Percentiles rank a stretch among this genome's conserved stretches.
These are phyloP conservation scores for Uloborus plumipes DNA, from an alignment of 2,888 invertebrate species.

Conservation along the genomic window DNA sequence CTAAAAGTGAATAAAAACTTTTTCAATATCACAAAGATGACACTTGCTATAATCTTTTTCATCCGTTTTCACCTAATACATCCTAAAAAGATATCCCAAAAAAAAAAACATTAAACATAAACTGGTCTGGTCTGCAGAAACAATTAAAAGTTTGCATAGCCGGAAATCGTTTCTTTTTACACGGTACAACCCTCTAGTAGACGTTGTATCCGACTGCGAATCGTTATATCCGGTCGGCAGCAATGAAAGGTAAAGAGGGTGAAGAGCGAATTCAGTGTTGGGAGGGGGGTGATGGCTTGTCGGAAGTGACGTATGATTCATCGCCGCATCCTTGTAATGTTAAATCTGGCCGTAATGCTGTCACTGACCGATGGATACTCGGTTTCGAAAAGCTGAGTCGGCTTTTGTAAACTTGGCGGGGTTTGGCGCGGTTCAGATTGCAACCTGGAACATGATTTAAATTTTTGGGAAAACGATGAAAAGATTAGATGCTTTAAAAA, in stretches of 20 bases:
- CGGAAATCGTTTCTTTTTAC: constrained; percentile 23
- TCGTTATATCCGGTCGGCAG: background rate
- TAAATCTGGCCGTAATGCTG: constrained; percentile 29
- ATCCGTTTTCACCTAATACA: too few species aligned
- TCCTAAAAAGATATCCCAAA: too few species aligned
- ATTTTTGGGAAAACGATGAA: too few species aligned
- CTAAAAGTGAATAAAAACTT: too few species aligned
- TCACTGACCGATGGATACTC: constrained; percentile 36
- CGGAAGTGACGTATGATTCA: constrained; percentile 48
- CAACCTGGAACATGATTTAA: too few species aligned
- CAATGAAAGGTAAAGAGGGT: constrained; percentile 23
- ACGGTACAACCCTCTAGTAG: too few species aligned
- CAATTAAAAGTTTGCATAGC: constrained; percentile 1
- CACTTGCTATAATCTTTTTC: background rate
- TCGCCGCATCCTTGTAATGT: constrained; percentile 17
- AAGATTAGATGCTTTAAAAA: too few species aligned
- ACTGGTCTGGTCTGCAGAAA: constrained; percentile 6
- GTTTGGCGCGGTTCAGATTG: too few species aligned
- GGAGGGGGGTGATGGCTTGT: constrained; percentile 14
- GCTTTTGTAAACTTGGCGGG: too few species aligned
- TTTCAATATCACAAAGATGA: background rate
- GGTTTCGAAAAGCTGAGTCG: too few species aligned
- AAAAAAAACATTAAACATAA: constrained; percentile 12
- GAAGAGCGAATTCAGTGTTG: constrained; percentile 12
- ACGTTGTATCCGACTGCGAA: too few species aligned